Conservation (phyloP, 2,113 vertebrate species). For the Halichoeres trimaculatus region DNA sequence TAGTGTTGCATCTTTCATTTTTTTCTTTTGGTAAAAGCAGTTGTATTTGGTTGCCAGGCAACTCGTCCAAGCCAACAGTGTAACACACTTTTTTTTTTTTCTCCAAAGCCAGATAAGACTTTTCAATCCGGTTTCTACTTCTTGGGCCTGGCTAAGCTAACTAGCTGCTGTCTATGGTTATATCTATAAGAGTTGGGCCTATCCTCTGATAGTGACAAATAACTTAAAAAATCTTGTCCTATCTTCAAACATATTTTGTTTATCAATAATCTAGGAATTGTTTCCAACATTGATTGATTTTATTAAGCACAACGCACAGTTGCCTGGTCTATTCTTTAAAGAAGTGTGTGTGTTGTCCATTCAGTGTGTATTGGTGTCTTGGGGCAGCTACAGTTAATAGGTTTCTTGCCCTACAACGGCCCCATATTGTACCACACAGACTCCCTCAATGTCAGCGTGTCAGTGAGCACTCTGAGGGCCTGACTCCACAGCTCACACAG, state of each 20-base stretch:
- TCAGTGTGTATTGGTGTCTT: background rate
- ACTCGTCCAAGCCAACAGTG: background rate
- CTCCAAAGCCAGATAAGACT: no score
- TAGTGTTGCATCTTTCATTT: background rate
- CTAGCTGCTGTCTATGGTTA: no score
- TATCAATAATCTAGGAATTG: background rate
- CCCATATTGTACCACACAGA: conserved; percentile 58
- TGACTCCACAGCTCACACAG: conserved; percentile 46
- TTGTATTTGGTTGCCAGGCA: background rate
- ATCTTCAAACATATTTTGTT: background rate
- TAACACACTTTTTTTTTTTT: background rate
- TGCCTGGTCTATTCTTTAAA: background rate
- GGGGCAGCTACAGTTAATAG: conserved; percentile 54
- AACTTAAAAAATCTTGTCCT: no score
- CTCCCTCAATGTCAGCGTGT: conserved; percentile 72
- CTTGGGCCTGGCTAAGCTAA: no score
- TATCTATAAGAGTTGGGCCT: no score
- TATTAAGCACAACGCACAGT: background rate
- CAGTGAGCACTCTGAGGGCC: conserved; percentile 60
- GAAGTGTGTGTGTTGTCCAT: background rate
- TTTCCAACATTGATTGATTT: background rate
- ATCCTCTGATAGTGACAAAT: background rate
- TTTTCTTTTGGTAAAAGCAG: background rate
- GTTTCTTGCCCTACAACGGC: conserved; percentile 65
- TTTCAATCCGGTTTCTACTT: no score